A percentile compares a stretch with the other conserved stretches of the same genome.
phyloP scores from a whole-genome alignment of 2,113 vertebrate species.

The Coturnix japonica region DNA sequence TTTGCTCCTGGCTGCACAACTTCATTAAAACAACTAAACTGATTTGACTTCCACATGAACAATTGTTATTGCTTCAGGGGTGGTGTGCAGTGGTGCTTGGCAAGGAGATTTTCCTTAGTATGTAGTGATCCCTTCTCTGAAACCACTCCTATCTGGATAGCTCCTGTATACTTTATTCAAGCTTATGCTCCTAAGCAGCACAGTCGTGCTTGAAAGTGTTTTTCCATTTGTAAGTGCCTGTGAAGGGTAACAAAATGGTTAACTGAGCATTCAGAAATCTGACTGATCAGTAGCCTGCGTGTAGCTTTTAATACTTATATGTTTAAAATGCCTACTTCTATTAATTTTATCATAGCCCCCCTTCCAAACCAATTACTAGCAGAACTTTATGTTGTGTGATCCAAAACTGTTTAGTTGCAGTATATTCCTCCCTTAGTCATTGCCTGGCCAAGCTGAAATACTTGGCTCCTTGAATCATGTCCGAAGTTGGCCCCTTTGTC shows the following conservation, averaged over 20 bases:
- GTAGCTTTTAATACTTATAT: not conserved
- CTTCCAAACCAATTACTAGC: conserved; percentile 20
- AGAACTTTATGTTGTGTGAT: conserved; percentile 34
- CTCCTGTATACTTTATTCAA: not conserved
- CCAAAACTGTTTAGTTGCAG: not conserved
- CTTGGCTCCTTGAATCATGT: conserved; percentile 61
- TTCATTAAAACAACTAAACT: conserved; percentile 55
- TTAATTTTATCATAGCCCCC: not conserved
- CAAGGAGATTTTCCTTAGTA: not conserved
- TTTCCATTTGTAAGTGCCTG: not conserved
- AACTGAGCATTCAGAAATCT: not conserved
- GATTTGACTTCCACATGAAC: conserved; percentile 27
- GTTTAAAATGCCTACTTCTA: not conserved
- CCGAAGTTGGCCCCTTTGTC: conserved; percentile 7
- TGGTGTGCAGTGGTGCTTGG: conserved; percentile 41
- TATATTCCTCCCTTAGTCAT: conserved; percentile 35
- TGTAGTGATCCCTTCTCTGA: conserved; percentile 4
- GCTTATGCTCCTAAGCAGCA: not conserved
- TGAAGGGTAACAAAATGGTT: not conserved
- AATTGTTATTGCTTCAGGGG: conserved; percentile 47
- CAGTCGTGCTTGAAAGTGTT: not conserved
- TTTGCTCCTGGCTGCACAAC: conserved; percentile 50
- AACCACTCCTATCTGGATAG: not conserved
- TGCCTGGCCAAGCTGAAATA: conserved; percentile 59
- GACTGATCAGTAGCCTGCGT: not conserved